These are phyloP conservation scores for Papilio elwesi DNA, from an alignment of 2,888 invertebrate species.

Conservation along the genomic window DNA sequence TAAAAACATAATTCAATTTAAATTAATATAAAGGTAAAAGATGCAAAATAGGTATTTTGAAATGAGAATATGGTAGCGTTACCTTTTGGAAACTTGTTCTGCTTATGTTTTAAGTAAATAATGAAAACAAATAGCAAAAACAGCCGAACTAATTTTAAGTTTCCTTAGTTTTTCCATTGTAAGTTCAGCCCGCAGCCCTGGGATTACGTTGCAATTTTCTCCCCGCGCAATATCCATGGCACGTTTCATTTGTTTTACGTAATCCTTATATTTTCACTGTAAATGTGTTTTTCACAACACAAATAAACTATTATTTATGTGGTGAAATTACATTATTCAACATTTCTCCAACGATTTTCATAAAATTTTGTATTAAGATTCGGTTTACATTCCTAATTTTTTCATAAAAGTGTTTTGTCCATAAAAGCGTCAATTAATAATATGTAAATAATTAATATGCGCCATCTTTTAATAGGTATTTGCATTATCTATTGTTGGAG, in stretches of 20 bases:
- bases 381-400: no score
- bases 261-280: constrained; percentile 3
- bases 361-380: no score
- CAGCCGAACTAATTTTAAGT: constrained; percentile 40
- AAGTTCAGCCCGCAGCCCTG: constrained; percentile 59
- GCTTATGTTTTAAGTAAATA: constrained; percentile 19
- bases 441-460: no score
- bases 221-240: constrained; percentile 50
- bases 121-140: constrained; percentile 45
- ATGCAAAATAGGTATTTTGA: background rate
- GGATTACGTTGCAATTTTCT: constrained; percentile 44
- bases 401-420: no score
- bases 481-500: no score
- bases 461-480: no score
- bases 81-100: background rate
- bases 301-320: background rate
- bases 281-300: constrained; percentile 17
- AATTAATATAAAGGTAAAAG: no score
- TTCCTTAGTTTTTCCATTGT: constrained; percentile 63
- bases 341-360: no score
- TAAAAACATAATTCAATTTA: no score
- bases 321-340: no score
- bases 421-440: no score
- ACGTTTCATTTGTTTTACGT: constrained; percentile 26
- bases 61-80: background rate